Conservation (phyloP, 1,140 invertebrate species). For the Chlorops oryzae region DNA sequence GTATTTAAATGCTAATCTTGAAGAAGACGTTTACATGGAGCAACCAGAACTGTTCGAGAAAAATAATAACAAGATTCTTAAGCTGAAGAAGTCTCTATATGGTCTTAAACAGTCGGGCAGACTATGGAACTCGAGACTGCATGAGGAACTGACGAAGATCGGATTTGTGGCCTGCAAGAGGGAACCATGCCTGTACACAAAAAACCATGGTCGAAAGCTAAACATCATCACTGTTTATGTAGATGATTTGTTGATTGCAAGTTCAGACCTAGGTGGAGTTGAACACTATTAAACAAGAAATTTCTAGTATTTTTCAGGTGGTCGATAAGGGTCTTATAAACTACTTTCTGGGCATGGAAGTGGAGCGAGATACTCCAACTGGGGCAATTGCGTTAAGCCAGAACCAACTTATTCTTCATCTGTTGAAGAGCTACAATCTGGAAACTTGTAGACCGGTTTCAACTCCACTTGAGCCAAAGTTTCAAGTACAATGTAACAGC, state of each 20-base stretch:
- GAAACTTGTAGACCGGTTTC: too few relatives aligned
- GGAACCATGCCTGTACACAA: constrained; percentile 38
- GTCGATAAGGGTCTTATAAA: constrained; percentile 11
- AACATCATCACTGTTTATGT: constrained; percentile 7
- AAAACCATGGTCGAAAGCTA: neutral
- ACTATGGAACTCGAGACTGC: constrained; percentile 32
- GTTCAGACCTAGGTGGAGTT: constrained; percentile 5
- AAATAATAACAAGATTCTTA: constrained; percentile 5
- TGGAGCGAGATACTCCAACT: too few relatives aligned
- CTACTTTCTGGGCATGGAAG: too few relatives aligned
- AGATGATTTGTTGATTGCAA: constrained; percentile 10
- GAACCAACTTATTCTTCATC: too few relatives aligned
- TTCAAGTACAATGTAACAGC: too few relatives aligned
- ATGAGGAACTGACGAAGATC: constrained; percentile 23
- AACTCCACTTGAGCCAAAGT: too few relatives aligned
- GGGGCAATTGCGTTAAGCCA: too few relatives aligned
- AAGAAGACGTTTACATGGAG: constrained; percentile 47
- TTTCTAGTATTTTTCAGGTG: constrained; percentile 25
- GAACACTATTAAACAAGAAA: constrained; percentile 3
- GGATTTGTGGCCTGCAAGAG: constrained; percentile 23
- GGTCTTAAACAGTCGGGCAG: constrained; percentile 18
- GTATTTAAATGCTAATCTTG: constrained; percentile 46
- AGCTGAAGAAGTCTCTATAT: constrained; percentile 22
- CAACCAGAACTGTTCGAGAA: constrained; percentile 34
- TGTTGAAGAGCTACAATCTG: too few relatives aligned